These are phyloP conservation scores for Calyptommatus sinebrachiatus DNA, from an alignment of 2,113 vertebrate species.

Conservation along the genomic window DNA sequence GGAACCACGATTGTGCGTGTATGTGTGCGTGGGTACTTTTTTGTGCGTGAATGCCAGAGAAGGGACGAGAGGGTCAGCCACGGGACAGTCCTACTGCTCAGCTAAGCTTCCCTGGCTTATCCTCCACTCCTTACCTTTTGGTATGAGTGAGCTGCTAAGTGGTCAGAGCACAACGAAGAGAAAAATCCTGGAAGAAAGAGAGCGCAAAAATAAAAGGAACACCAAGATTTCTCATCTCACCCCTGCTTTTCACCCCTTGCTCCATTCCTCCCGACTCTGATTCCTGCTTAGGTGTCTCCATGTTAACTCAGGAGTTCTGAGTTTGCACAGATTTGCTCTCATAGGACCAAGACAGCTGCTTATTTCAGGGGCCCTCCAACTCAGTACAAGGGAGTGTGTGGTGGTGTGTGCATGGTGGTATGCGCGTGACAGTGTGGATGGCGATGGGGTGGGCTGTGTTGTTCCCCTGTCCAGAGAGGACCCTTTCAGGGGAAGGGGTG, in stretches of 20 bases:
- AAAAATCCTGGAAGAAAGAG: background rate
- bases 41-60: background rate
- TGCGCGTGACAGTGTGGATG: background rate
- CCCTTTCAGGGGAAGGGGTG: background rate
- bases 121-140: background rate
- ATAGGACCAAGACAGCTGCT: background rate
- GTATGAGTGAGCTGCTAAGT: background rate
- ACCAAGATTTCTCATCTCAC: background rate
- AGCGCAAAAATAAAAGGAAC: background rate
- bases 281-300: background rate
- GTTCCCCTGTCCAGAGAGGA: background rate
- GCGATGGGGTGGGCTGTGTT: too few relatives aligned
- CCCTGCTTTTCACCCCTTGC: too few relatives aligned
- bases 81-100: background rate
- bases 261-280: background rate
- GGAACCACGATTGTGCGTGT: background rate
- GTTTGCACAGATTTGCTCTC: constrained; percentile 13
- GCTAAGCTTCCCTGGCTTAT: background rate
- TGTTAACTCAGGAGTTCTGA: background rate
- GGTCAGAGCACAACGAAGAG: background rate
- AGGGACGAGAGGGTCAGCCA: background rate
- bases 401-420: background rate
- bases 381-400: background rate
- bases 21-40: too few relatives aligned
- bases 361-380: background rate